These are phyloP conservation scores for Atethmia centrago DNA, from an alignment of 2,888 invertebrate species.

Conservation along the genomic window DNA sequence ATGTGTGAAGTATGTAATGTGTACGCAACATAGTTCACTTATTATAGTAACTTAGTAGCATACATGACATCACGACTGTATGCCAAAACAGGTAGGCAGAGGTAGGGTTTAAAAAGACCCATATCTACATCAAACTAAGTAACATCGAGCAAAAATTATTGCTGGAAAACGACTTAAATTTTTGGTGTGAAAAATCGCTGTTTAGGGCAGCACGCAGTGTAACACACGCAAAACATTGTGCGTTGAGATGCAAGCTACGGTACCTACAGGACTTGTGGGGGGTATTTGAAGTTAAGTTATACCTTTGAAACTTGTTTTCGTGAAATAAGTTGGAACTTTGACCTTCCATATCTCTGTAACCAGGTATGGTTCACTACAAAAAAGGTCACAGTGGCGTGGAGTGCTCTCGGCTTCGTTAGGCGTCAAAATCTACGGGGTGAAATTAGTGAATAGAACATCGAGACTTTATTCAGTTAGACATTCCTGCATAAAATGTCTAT, in stretches of 20 bases:
- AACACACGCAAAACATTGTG: not conserved
- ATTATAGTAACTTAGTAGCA: not conserved
- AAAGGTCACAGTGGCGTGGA: not conserved
- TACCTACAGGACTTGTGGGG: not conserved
- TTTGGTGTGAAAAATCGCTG: not conserved
- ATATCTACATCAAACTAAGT: not conserved
- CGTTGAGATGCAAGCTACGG: not conserved
- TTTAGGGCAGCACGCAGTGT: not conserved
- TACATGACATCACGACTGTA: not conserved
- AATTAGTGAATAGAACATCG: not conserved
- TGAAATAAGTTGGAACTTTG: not conserved
- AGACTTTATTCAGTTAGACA: not conserved
- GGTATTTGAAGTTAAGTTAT: too few relatives aligned
- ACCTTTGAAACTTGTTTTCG: too few relatives aligned
- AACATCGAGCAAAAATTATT: not conserved
- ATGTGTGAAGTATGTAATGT: constrained; percentile 43
- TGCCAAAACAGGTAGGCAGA: not conserved
- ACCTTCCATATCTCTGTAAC: not conserved
- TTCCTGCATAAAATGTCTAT: too few relatives aligned
- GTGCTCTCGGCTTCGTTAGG: not conserved
- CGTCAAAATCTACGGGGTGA: not conserved
- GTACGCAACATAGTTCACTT: not conserved
- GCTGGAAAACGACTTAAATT: not conserved
- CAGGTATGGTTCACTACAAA: not conserved
- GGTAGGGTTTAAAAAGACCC: not conserved